phyloP scores from a whole-genome alignment of 2,113 vertebrate species.

The Austrofundulus limnaeus region DNA sequence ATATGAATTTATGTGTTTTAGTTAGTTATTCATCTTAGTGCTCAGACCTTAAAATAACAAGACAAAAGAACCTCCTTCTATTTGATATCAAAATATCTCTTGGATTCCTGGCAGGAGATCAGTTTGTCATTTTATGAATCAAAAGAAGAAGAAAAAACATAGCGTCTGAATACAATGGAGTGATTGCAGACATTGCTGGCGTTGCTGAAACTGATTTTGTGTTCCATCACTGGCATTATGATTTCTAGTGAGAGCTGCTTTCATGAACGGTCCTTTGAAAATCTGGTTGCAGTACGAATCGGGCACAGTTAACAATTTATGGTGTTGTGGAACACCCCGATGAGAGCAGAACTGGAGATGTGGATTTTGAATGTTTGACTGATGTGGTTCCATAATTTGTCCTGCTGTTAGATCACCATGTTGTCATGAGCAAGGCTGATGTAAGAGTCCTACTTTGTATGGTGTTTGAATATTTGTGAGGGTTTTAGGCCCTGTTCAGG shows the following conservation, averaged over 20 bases:
- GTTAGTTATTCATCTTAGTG: conserved; percentile 16
- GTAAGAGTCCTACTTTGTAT: conserved; percentile 20
- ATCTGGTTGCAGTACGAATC: conserved; percentile 17
- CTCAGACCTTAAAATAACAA: conserved; percentile 31
- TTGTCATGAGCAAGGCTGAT: conserved; percentile 21
- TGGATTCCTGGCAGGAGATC: conserved; percentile 50
- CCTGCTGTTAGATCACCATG: conserved; percentile 1
- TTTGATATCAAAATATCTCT: too few species aligned
- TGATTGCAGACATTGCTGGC: conserved; percentile 33
- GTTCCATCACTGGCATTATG: conserved; percentile 18
- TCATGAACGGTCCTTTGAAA: conserved; percentile 31
- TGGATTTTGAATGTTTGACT: conserved; percentile 15
- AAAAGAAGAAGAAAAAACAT: conserved; percentile 10
- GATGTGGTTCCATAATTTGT: conserved; percentile 2
- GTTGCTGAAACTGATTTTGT: conserved; percentile 25
- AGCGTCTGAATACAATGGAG: conserved; percentile 15
- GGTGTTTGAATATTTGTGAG: neutral
- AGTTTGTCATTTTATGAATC: conserved; percentile 48
- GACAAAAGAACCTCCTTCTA: too few species aligned
- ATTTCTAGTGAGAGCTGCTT: conserved; percentile 18
- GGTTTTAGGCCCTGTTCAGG: neutral
- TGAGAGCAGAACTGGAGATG: conserved; percentile 27
- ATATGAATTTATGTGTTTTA: neutral
- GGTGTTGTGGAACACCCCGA: neutral
- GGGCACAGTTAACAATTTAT: conserved; percentile 29